Conservation (phyloP, 2,797 vertebrate species). For the Eurystomus glaucurus region DNA sequence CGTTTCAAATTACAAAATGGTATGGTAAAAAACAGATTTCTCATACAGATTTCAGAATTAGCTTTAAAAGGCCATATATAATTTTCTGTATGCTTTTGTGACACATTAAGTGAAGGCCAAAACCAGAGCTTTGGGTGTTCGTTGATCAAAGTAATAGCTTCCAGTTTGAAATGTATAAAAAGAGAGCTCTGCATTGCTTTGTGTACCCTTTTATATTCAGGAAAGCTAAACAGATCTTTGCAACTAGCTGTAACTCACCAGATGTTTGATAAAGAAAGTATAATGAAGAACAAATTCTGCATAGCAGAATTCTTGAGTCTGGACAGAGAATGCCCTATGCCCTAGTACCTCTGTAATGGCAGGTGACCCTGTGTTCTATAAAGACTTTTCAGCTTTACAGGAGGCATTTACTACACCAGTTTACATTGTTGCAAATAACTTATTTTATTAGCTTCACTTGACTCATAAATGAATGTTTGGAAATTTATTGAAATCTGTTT, state of each 20-base stretch:
- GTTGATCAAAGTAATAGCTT: slow-evolving; percentile 50
- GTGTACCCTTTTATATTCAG: not conserved
- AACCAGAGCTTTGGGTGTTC: slow-evolving; percentile 4
- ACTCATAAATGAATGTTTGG: not conserved
- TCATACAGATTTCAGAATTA: slow-evolving; percentile 11
- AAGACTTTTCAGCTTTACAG: not conserved
- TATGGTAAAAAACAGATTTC: not conserved
- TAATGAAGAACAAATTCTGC: not conserved
- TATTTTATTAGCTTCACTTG: not conserved
- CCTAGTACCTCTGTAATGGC: not conserved
- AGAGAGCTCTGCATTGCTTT: not conserved
- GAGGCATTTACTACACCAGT: not conserved
- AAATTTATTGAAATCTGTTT: not conserved
- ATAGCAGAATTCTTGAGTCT: not conserved
- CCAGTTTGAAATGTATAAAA: slow-evolving; percentile 30
- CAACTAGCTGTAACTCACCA: not conserved
- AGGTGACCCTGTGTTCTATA: not conserved
- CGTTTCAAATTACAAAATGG: not conserved
- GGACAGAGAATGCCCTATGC: not conserved
- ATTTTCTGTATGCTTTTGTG: not conserved
- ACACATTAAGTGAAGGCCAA: slow-evolving; percentile 7
- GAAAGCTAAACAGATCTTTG: not conserved
- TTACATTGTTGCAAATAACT: not conserved
- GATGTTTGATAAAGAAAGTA: not conserved
- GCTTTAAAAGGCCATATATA: not conserved